Evolutionary conservation across 2,797 vertebrate genomes (phyloP), one percentile per base, ranked within the genome.

Genomic region (Malurus splendens): DNA sequence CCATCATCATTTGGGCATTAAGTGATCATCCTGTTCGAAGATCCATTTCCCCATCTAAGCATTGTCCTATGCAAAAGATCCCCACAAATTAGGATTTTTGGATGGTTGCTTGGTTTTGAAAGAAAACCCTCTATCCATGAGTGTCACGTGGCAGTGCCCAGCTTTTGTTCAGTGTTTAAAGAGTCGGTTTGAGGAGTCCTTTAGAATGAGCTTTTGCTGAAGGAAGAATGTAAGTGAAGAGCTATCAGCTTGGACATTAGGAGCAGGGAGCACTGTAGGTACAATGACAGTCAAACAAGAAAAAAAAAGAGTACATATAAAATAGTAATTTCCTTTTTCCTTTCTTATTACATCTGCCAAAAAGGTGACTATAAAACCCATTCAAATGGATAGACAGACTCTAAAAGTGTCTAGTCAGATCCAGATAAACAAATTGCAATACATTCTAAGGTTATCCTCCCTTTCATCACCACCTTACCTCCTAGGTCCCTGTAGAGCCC

Each of bases 71-170:
- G 56, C 30, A 83, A 83, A 79, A 82, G 4, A 28, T n/a, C 5
- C 4, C 45, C 16, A 33, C 41, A 81, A 64, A 41, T 33, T 7
- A 9, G 2, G 19, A 27, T 22, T 44, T 33, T 16, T 2, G 7
- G 3, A 6, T 7, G 16, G 9, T 50, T 24, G 9, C 13, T 16
- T 4, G 2, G 1, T 6, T 5, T 20, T 20, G 13, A 11, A 60
- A 28, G 27, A 56, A 73, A 61, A 70, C 3, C 14, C 5, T 75
- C 12, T 57, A 6, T 23, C 10, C 9, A 32, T 59, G 8, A 30
- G 16, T 47, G 13, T 32, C 23, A 2, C 16, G 22, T 42, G 10
- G 8, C 22, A 38, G 6, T 27, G 9, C 18, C 10, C 5, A 55
- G 38, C 15, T 56, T 28, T 57, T 41, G 32, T 22, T 67, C 33